Evolutionary conservation across 2,888 invertebrate genomes (phyloP), one percentile per base, ranked within the genome.

Genomic region (Allacma fusca): DNA sequence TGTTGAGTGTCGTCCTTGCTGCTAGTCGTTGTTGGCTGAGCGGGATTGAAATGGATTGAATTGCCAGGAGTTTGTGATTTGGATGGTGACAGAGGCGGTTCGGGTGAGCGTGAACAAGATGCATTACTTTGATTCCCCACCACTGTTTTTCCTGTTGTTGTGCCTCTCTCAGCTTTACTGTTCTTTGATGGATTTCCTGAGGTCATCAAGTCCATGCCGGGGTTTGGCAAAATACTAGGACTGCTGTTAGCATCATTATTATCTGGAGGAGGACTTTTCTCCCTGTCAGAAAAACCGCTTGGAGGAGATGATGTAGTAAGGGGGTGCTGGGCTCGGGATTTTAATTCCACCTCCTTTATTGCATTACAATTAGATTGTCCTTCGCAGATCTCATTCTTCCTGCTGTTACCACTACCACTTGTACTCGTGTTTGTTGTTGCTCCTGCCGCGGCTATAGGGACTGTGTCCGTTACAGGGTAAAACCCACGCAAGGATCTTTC

Each of bases 1-100:
- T 75, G 75, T 75, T 75, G 75, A 75, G 75, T 75, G 75, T 75
- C 68, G 50, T 50, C 50, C 50, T 50, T 50, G 50, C 50, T 40
- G 50, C 28, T 24, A 5, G 73, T 62, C 23, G 62, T 62, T 62
- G 62, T 12, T 34, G 40, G 50, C 19, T 1, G 5, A 50, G 65
- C n/a, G 28, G 28, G 40, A 73, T 73, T 34, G 76, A 73, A 73
- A 73, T 73, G 75, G 69, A 78, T 78, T 71, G 78, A 68, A 75
- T 75, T 75, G 68, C 75, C 68, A 21, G 68, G 21, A 75, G 50
- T 68, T 75, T 68, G n/a, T 68, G 75, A 57, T 75, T 40, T 65
- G 24, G 67, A 68, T 68, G 75, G 75, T 67, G 75, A 75, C 57
- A 57, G 34, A 57, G 75, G 75, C 75, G 75, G 68, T 29, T 29